phyloP scores from a whole-genome alignment of 1,140 invertebrate species.

The Coelopa frigida region DNA sequence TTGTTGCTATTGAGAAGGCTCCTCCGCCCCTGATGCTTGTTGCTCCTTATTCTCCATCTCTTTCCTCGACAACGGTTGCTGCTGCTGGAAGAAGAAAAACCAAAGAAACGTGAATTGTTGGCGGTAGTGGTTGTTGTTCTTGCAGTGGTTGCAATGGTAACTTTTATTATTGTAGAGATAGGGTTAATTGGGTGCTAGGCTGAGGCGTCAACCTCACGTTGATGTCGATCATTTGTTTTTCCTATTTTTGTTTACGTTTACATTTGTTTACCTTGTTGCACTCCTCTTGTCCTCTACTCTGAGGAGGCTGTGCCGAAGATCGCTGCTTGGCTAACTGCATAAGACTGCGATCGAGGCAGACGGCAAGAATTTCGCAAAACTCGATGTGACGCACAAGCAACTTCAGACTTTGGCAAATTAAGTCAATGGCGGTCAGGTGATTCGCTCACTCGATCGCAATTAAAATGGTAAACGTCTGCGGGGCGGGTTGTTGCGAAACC shows the following conservation, averaged over 20 bases:
- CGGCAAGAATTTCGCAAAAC: conserved; percentile 42
- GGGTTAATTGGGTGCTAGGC: conserved; percentile 37
- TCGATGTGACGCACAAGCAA: conserved; percentile 41
- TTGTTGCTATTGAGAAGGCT: conserved; percentile 10
- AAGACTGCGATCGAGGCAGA: conserved; percentile 37
- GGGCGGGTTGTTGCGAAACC: conserved; percentile 1
- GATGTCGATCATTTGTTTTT: conserved; percentile 11
- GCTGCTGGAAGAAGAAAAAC: conserved; percentile 7
- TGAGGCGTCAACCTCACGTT: conserved; percentile 26
- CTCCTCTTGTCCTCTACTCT: too few relatives aligned
- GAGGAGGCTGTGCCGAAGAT: too few relatives aligned
- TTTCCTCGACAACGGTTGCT: conserved; percentile 4
- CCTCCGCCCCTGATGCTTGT: conserved; percentile 5
- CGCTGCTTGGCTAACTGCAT: conserved; percentile 39
- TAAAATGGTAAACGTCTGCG: conserved; percentile 43
- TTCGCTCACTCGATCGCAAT: conserved; percentile 44
- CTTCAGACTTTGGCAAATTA: conserved; percentile 45
- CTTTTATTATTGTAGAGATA: conserved; percentile 15
- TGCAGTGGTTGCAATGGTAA: not conserved
- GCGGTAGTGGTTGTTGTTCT: conserved; percentile 22
- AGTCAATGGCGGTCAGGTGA: conserved; percentile 44
- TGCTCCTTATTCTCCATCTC: not conserved
- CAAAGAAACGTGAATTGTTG: conserved; percentile 6
- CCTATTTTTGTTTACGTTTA: too few relatives aligned
- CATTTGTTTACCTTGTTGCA: too few relatives aligned